phyloP scores from a whole-genome alignment of 2,797 vertebrate species.

The Micrastur ruficollis region DNA sequence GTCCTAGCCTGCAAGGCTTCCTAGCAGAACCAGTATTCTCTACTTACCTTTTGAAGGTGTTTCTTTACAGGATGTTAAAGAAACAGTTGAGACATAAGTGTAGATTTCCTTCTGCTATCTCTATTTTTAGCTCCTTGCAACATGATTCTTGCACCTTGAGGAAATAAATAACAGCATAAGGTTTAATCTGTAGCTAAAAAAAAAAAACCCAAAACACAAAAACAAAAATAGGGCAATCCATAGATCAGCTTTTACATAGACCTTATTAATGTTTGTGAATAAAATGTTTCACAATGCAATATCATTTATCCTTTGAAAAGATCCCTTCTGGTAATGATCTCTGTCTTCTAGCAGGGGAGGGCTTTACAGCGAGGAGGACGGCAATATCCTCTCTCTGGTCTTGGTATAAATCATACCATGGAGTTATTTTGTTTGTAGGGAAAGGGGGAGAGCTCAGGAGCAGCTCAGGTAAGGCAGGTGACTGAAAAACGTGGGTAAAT shows the following conservation, averaged over 20 bases:
- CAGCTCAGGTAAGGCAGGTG: neutral
- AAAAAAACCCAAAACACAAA: no score
- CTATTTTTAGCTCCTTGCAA: neutral
- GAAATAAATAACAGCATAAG: neutral
- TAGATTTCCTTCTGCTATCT: neutral
- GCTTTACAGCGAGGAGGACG: neutral
- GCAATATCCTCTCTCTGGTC: neutral
- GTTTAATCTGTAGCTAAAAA: neutral
- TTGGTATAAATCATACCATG: neutral
- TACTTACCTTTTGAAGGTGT: neutral
- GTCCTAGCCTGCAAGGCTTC: neutral
- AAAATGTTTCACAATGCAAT: neutral
- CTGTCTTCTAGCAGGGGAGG: neutral
- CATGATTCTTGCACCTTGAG: rapidly evolving
- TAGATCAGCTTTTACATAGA: neutral
- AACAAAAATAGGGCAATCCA: neutral
- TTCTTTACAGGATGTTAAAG: neutral
- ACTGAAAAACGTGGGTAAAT: rapidly evolving
- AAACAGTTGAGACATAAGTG: neutral
- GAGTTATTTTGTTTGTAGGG: neutral
- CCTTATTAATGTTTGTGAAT: neutral
- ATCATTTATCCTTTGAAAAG: neutral
- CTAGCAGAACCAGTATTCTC: neutral
- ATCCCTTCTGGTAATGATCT: neutral
- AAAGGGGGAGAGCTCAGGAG: neutral